Evolutionary conservation across 2,888 invertebrate species (phyloP).

Genomic region (Fabriciana adippe): DNA sequence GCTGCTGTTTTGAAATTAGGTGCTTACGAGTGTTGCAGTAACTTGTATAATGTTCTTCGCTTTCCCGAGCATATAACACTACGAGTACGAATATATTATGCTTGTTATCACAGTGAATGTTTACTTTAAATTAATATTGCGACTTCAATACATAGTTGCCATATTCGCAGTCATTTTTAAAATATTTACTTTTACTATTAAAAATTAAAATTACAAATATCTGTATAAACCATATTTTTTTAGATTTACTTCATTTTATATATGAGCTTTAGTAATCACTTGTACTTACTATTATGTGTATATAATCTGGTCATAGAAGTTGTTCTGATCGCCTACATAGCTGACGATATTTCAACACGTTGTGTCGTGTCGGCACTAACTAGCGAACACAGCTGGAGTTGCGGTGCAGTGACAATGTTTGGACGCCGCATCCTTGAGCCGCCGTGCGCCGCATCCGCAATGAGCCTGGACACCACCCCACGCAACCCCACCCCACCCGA

Average conservation of each 20-base stretch:
- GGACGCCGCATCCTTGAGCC: constrained; percentile 62
- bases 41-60: constrained; percentile 28
- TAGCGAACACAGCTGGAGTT: constrained; percentile 71
- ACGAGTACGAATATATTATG: background rate
- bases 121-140: background rate
- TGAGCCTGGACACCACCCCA: constrained; percentile 50
- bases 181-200: too few species aligned
- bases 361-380: constrained; percentile 66
- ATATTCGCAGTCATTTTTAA: too few species aligned
- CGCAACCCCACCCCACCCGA: background rate
- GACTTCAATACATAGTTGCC: background rate
- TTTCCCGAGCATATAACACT: constrained; percentile 7
- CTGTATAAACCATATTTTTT: background rate
- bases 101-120: background rate
- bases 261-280: background rate
- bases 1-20: constrained; percentile 35
- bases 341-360: constrained; percentile 60
- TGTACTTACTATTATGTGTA: background rate
- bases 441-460: constrained; percentile 61
- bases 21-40: constrained; percentile 29
- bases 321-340: constrained; percentile 11
- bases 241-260: background rate
- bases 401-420: constrained; percentile 74
- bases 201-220: too few species aligned
- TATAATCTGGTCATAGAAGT: constrained; percentile 4